Evolutionary conservation across 1,140 invertebrate genomes (phyloP).

Genomic region (Drosophila parvula): DNA sequence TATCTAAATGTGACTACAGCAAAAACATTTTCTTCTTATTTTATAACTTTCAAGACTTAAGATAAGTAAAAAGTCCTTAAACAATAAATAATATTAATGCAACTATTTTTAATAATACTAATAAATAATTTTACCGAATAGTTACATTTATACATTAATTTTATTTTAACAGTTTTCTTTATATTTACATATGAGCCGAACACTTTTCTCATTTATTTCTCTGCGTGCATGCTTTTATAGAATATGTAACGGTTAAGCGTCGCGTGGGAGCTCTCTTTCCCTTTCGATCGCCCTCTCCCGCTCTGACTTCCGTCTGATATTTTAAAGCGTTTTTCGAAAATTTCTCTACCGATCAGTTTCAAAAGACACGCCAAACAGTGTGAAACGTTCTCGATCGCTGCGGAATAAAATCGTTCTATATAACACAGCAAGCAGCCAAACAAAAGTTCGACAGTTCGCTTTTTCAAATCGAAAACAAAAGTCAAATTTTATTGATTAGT

Average conservation of each 20-base stretch:
- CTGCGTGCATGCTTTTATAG: constrained; percentile 20
- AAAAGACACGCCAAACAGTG: constrained; percentile 70
- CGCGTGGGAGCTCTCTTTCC: constrained; percentile 42
- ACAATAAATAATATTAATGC: too few species aligned
- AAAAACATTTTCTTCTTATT: too few species aligned
- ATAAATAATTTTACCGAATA: too few species aligned
- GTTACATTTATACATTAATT: background rate
- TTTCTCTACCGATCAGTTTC: constrained; percentile 69
- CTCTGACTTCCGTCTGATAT: constrained; percentile 26
- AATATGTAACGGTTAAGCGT: constrained; percentile 48
- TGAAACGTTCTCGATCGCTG: constrained; percentile 45
- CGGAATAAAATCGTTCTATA: background rate
- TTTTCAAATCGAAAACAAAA: constrained; percentile 32
- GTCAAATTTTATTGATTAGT: constrained; percentile 45
- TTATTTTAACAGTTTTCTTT: background rate
- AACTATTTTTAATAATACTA: background rate
- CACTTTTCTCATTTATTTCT: background rate
- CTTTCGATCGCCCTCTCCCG: constrained; percentile 7
- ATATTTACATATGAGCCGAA: background rate
- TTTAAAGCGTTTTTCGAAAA: constrained; percentile 63
- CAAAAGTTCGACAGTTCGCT: constrained; percentile 24
- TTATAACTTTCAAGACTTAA: too few species aligned
- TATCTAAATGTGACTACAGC: too few species aligned
- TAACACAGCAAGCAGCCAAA: constrained; percentile 14
- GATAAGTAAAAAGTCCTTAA: background rate